Conservation (phyloP, 2,888 invertebrate genomes). For the Euzetes globulus region DNA sequence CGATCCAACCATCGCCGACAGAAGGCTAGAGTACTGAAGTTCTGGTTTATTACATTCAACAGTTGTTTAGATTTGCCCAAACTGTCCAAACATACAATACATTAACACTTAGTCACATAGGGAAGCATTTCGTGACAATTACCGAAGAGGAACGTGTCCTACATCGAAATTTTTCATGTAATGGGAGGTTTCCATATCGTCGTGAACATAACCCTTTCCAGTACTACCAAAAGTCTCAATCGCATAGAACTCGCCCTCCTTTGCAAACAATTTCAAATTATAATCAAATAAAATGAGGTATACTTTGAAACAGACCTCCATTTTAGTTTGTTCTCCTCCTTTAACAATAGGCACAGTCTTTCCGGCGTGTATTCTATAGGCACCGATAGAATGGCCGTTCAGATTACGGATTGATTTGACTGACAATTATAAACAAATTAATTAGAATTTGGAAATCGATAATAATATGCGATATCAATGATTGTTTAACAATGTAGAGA, state of each 20-base stretch:
- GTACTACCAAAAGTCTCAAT: constrained; percentile 99
- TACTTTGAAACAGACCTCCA: too few species aligned
- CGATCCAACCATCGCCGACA: constrained; percentile 98
- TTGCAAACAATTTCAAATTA: too few species aligned
- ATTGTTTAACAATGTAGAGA: too few species aligned
- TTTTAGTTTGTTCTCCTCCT: constrained; percentile 91
- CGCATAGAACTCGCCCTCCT: constrained; percentile 95
- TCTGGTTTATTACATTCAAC: constrained; percentile 84
- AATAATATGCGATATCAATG: too few species aligned
- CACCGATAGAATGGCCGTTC: constrained; percentile 98
- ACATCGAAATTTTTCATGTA: constrained; percentile 99
- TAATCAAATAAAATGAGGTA: too few species aligned
- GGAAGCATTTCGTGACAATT: too few species aligned
- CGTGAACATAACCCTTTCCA: constrained; percentile 78
- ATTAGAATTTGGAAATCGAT: too few species aligned
- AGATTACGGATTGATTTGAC: too few species aligned
- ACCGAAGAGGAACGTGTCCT: constrained; percentile 78
- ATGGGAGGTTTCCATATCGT: constrained; percentile 98
- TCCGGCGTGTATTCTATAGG: constrained; percentile 84
- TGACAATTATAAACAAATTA: too few species aligned
- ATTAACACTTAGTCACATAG: too few species aligned
- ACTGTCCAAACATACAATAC: too few species aligned
- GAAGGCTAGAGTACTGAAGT: constrained; percentile 95
- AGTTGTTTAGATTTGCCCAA: constrained; percentile 86
- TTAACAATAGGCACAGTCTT: constrained; percentile 99